Evolutionary conservation across 2,888 invertebrate species (phyloP).

Genomic region (Troides helena): DNA sequence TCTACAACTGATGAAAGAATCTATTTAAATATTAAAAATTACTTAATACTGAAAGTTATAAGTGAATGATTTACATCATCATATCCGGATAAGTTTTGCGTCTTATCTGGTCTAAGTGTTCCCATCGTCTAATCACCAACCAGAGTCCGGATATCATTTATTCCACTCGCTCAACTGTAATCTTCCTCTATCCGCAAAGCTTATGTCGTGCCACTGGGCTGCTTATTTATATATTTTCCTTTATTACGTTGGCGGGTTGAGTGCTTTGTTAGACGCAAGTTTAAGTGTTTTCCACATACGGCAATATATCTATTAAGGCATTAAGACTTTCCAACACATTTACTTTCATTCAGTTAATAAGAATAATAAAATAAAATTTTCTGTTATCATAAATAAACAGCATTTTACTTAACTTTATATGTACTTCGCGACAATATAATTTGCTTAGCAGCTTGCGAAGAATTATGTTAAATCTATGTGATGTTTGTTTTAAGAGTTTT

Average conservation of each 20-base stretch:
- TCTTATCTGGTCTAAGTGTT: slow-evolving; percentile 5
- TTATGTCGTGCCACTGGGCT: slow-evolving; percentile 34
- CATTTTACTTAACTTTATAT: too few relatives aligned
- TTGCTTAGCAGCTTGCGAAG: too few relatives aligned
- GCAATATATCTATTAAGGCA: not conserved
- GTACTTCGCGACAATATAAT: too few relatives aligned
- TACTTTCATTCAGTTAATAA: not conserved
- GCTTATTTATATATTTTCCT: slow-evolving; percentile 32
- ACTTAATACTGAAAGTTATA: not conserved
- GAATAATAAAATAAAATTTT: not conserved
- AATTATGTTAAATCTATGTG: too few relatives aligned
- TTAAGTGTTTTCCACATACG: slow-evolving; percentile 23
- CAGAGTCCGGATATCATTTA: slow-evolving; percentile 36
- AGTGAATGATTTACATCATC: not conserved
- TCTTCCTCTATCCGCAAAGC: slow-evolving; percentile 34
- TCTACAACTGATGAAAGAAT: not conserved
- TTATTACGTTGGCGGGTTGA: slow-evolving; percentile 27
- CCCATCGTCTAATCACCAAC: slow-evolving; percentile 32
- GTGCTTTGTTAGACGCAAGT: slow-evolving; percentile 23
- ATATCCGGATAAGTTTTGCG: slow-evolving; percentile 2
- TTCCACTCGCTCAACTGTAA: slow-evolving; percentile 34
- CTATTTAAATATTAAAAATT: not conserved
- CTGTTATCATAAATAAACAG: too few relatives aligned
- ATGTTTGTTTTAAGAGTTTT: too few relatives aligned
- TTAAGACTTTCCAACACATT: not conserved